Evolutionary conservation across 1,140 invertebrate species (phyloP).

Genomic region (Pristionchus pacificus): DNA sequence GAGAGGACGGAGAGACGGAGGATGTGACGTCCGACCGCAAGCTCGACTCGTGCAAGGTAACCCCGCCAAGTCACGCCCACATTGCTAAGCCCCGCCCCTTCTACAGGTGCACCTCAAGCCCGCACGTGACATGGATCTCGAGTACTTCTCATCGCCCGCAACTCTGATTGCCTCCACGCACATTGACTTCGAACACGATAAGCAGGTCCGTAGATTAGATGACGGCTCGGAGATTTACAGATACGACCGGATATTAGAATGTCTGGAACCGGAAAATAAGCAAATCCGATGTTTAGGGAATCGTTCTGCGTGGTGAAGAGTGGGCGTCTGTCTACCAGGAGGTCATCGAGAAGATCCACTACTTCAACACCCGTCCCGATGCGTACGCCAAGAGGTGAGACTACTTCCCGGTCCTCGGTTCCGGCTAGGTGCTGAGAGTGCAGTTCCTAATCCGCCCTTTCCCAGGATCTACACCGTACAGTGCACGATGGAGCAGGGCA

Average conservation of each 20-base stretch:
- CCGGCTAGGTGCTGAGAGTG: too few species aligned
- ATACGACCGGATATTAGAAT: too few species aligned
- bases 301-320: slow-evolving; percentile 47
- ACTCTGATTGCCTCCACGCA: slow-evolving; percentile 51
- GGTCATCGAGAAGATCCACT: slow-evolving; percentile 53
- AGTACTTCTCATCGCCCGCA: slow-evolving; percentile 55
- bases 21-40: slow-evolving; percentile 47
- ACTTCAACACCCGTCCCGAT: slow-evolving; percentile 56
- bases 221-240: too few species aligned
- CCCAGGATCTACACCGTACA: slow-evolving; percentile 49
- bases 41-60: slow-evolving; percentile 54
- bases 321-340: slow-evolving; percentile 40
- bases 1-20: slow-evolving; percentile 28
- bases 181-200: slow-evolving; percentile 56
- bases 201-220: slow-evolving; percentile 39
- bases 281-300: slow-evolving; percentile 36
- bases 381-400: slow-evolving; percentile 22
- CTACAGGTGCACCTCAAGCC: slow-evolving; percentile 52
- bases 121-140: slow-evolving; percentile 54
- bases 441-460: not conserved
- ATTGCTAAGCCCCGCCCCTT: too few species aligned
- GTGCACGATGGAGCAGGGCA: slow-evolving; percentile 48
- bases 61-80: too few species aligned
- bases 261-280: not conserved
- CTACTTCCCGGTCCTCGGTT: not conserved